Base-by-base conservation (phyloP, 2,888 invertebrate genomes). In the Hybos culiciformis region DNA sequence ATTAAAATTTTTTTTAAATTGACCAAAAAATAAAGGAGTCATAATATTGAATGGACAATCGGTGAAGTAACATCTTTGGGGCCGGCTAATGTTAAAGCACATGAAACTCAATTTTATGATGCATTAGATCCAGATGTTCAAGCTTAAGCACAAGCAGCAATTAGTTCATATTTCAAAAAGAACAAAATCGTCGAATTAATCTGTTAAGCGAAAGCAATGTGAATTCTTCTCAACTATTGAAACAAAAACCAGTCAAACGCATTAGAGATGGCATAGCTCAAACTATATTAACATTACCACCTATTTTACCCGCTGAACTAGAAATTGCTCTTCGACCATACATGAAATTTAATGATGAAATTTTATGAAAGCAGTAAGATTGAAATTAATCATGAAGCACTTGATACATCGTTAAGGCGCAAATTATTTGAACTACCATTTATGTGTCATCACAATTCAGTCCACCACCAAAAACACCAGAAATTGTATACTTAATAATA, bases 21-120 rank as follows among this genome's bases (percentile, higher is more conserved):
- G n/a, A n/a, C n/a, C n/a, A n/a, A n/a, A n/a, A n/a, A n/a, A n/a
- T n/a, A n/a, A n/a, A n/a, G n/a, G n/a, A n/a, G n/a, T n/a, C n/a
- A n/a, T n/a, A n/a, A n/a, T n/a, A n/a, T 78, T 54, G 66, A 70
- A 44, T 80, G 79, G 79, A 75, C 72, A n/a, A 77, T 80, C 37
- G 78, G 79, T 29, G 77, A 79, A 49, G 67, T 79, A n/a, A 77
- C 79, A 2, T 65, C 63, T 24, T 61, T 80, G 8, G 70, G 73
- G 46, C 79, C 79, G 9, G 78, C 72, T 1, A 71, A 74, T 52
- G 75, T 80, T 41, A 77, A 63, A 42, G 57, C 69, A 26, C 70
- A 73, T 20, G 61, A 71, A 26, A 70, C 74, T 12, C 74, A 75
- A 52, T 70, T 72, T 51, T 66, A 65, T 37, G 56, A 61, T 24